Base-by-base conservation (phyloP, 2,888 invertebrate genomes). In the Balanococcus diminutus region DNA sequence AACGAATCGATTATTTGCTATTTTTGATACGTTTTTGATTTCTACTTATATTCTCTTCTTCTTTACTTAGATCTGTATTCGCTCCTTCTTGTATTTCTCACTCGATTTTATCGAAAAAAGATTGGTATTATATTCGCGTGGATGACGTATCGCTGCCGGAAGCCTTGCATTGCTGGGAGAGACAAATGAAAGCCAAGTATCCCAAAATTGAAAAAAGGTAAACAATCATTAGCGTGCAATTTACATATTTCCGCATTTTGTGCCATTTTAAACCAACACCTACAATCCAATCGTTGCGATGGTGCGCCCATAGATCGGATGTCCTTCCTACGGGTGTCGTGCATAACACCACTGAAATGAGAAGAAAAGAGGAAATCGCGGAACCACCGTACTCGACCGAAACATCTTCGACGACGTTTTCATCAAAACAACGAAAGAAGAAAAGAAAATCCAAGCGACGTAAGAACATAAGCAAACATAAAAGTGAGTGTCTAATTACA, bases 31-130 rank as follows among this genome's bases (percentile, higher is more conserved):
- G 22, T 81, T 16, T 36, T 14, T 11, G 39, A 1, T 81, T 81
- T 39, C 46, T 81, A n/a, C 83, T n/a, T 86, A 56, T n/a, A 42
- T 11, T 42, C 16, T 42, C 72, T 89, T 89, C 31, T 90, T 42
- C 36, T 8, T 14, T 2, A 16, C 14, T 16, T n/a, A 92, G 92
- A 46, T 96, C 96, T 0, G 95, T 96, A 1, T 98, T 98, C 89
- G 97, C 97, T 0, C 97, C 98, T 2, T 96, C 97, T 4, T 98
- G 98, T 90, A 94, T 98, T 84, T 96, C 97, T 0, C 98, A 98
- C 90, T 95, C 96, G 0, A 94, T 97, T 8, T 91, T 98, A 0
- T 95, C 96, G 2, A 94, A 96, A 88, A 92, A 94, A 5, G 96
- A 97, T 89, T 98, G 98, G 98, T 92, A 94, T 87, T 92, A 94